These are phyloP conservation scores for Gallirallus australis DNA, from an alignment of 2,797 vertebrate species.

Conservation along the genomic window DNA sequence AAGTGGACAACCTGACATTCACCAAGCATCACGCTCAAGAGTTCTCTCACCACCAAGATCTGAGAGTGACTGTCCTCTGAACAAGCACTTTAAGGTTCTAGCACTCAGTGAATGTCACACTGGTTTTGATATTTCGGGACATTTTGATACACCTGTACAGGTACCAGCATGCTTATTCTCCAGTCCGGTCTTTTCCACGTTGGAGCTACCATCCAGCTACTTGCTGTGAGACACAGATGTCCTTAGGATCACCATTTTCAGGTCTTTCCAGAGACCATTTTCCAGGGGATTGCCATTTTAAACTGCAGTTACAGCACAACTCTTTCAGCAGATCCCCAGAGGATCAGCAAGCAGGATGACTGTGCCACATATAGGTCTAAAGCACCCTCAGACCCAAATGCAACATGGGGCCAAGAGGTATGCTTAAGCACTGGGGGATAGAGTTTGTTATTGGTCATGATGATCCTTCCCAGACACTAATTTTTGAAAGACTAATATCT, in stretches of 20 bases:
- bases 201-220: neutral
- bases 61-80: neutral
- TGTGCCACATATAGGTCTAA: neutral
- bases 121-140: neutral
- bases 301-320: neutral
- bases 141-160: neutral
- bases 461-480: neutral
- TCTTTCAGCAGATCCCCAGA: neutral
- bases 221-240: neutral
- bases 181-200: fast-evolving
- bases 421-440: neutral
- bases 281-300: neutral
- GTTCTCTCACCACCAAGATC: neutral
- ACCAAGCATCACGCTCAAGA: neutral
- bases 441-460: neutral
- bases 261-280: neutral
- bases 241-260: neutral
- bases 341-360: neutral
- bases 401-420: neutral
- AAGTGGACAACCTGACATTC: neutral
- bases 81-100: neutral
- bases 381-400: neutral
- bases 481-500: neutral
- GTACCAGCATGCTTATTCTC: neutral
- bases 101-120: neutral